A percentile compares a stretch with the other conserved stretches of the same genome.
Evolutionary conservation across 2,113 vertebrate genomes (phyloP).

Genomic region (Proteles cristata): DNA sequence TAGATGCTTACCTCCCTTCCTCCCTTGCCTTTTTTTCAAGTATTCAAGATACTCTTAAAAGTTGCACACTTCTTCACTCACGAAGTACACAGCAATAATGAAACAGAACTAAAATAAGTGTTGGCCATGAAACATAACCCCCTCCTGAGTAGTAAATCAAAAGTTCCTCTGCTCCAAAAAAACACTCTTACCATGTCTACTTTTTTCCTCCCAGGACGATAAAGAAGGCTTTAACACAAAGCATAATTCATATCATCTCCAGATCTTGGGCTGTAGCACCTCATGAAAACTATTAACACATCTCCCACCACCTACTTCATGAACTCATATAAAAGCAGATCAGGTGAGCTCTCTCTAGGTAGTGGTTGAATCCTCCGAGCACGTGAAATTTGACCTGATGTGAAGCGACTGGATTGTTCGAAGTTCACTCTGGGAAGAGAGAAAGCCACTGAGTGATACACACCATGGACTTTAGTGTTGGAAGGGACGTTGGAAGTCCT

Average conservation of each 20-base stretch:
- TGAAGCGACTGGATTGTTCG: conserved; percentile 52
- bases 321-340: conserved; percentile 74
- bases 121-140: conserved; percentile 47
- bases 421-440: conserved; percentile 27
- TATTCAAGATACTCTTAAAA: conserved; percentile 62
- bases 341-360: conserved; percentile 61
- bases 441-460: neutral
- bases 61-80: conserved; percentile 29
- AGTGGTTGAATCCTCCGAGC: conserved; percentile 38
- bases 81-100: conserved; percentile 46
- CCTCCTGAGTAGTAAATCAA: conserved; percentile 61
- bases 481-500: neutral
- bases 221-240: conserved; percentile 73
- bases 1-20: neutral
- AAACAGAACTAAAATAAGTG: conserved; percentile 34
- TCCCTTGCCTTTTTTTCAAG: neutral
- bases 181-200: conserved; percentile 45
- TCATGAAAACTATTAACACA: conserved; percentile 82
- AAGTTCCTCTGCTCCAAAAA: conserved; percentile 37
- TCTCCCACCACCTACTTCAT: conserved; percentile 78
- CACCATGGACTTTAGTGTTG: neutral
- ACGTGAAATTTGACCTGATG: conserved; percentile 63
- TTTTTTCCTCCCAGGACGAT: conserved; percentile 68
- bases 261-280: conserved; percentile 73
- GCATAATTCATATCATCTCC: conserved; percentile 80